phyloP scores from a whole-genome alignment of 2,888 invertebrate genomes.

The Andrena dorsata region DNA sequence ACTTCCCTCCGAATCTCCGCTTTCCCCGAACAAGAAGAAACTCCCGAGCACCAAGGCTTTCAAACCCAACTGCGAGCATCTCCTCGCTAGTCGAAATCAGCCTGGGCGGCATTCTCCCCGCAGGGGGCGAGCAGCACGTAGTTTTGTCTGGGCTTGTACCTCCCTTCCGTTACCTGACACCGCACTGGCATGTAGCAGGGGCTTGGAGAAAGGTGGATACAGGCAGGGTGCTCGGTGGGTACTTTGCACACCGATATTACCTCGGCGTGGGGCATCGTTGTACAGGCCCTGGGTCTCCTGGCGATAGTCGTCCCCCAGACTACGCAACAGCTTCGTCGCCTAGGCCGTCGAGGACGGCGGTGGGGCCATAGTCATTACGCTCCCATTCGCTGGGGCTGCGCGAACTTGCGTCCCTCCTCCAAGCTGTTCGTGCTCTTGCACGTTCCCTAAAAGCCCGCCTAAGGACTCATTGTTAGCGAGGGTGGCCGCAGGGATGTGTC shows the following conservation, averaged over 20 bases:
- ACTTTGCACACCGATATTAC: slow-evolving; percentile 48
- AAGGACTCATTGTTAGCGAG: slow-evolving; percentile 58
- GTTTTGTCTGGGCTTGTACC: slow-evolving; percentile 56
- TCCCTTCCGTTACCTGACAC: slow-evolving; percentile 64
- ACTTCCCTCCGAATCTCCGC: no score
- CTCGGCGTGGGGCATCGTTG: slow-evolving; percentile 9
- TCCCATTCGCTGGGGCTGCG: slow-evolving; percentile 43
- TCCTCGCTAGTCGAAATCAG: no score
- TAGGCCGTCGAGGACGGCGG: slow-evolving; percentile 27
- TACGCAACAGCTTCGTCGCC: slow-evolving; percentile 41
- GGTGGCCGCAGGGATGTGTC: slow-evolving; percentile 8
- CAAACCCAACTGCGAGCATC: no score
- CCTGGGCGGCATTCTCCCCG: neutral
- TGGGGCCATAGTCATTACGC: slow-evolving; percentile 38
- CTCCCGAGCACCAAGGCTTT: no score
- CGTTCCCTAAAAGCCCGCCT: slow-evolving; percentile 52
- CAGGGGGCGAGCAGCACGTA: slow-evolving; percentile 10
- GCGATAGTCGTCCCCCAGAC: slow-evolving; percentile 36
- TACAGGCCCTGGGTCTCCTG: slow-evolving; percentile 27
- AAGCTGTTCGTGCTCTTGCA: slow-evolving; percentile 14
- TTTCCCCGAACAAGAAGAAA: no score
- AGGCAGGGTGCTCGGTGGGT: slow-evolving; percentile 10
- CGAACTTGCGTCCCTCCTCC: slow-evolving; percentile 23
- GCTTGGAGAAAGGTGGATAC: slow-evolving; percentile 7
- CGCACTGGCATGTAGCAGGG: slow-evolving; percentile 31